Evolutionary conservation across 1,140 invertebrate species (phyloP).

Genomic region (Frieseomelitta varia): DNA sequence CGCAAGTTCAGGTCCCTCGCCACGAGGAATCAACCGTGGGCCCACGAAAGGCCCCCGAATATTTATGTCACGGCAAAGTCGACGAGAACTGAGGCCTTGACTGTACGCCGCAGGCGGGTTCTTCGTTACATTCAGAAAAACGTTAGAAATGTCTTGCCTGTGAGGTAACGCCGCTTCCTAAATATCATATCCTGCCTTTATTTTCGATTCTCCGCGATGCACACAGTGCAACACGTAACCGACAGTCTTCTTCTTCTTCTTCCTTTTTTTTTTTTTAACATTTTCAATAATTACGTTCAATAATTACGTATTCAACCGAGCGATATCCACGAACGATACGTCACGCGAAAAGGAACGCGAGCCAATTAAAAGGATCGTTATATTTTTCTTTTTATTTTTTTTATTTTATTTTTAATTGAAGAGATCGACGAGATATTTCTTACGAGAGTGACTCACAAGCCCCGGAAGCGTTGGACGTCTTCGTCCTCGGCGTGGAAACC

Average conservation of each 20-base stretch:
- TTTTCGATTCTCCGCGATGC: not conserved
- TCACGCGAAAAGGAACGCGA: not conserved
- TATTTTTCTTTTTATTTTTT: fast-evolving
- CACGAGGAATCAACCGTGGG: constrained; percentile 14
- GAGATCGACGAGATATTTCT: not conserved
- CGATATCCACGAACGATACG: constrained; percentile 5
- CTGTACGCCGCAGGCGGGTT: constrained; percentile 58
- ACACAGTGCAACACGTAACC: too few species aligned
- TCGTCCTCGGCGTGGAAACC: constrained; percentile 71
- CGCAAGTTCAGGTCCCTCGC: constrained; percentile 1
- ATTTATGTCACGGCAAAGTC: constrained; percentile 75
- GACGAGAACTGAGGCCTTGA: constrained; percentile 67
- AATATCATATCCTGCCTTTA: not conserved
- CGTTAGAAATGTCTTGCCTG: constrained; percentile 60
- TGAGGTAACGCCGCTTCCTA: constrained; percentile 10
- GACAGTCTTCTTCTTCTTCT: too few species aligned
- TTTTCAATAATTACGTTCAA: not conserved
- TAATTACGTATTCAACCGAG: not conserved
- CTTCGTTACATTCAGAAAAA: constrained; percentile 38
- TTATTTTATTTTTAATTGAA: not conserved
- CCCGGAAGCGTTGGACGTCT: constrained; percentile 59
- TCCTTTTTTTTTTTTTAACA: not conserved
- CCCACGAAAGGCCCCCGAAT: constrained; percentile 59
- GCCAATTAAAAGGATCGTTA: constrained; percentile 15
- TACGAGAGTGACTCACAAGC: constrained; percentile 43